These are phyloP conservation scores for Cyanistes caeruleus DNA, from an alignment of 2,113 vertebrate species.

Conservation along the genomic window DNA sequence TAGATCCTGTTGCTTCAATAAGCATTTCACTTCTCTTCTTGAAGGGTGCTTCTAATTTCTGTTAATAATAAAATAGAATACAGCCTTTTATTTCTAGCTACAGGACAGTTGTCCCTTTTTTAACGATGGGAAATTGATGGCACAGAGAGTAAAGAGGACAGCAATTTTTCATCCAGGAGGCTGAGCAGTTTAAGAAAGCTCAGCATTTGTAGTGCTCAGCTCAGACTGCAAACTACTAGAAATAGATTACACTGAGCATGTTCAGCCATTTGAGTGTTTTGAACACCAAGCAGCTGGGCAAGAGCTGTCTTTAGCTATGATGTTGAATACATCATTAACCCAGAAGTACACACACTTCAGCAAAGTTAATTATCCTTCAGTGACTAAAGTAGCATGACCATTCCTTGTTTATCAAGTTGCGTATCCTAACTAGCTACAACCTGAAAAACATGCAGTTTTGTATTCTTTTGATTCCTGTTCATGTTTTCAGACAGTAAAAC, in stretches of 20 bases:
- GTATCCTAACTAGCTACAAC: neutral
- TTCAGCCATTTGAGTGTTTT: slow-evolving; percentile 4
- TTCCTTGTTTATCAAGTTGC: neutral
- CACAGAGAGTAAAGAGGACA: neutral
- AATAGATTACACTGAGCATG: neutral
- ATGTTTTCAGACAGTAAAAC: neutral
- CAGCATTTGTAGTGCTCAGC: neutral
- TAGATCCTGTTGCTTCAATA: neutral
- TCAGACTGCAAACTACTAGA: neutral
- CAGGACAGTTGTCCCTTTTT: neutral
- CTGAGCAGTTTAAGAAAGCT: neutral
- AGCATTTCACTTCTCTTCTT: neutral
- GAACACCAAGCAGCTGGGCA: slow-evolving; percentile 4
- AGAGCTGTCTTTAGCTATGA: neutral
- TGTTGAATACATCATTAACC: neutral
- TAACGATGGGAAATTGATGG: neutral
- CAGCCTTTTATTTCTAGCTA: neutral
- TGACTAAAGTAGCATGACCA: neutral
- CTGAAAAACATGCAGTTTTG: neutral
- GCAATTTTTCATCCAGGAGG: neutral
- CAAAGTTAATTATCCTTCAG: neutral
- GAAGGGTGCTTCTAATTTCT: neutral
- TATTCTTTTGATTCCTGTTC: neutral
- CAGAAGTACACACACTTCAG: neutral
- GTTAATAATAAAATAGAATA: neutral